Percentiles rank a stretch among this genome's conserved stretches.
Evolutionary conservation across 1,140 invertebrate species (phyloP).

Genomic region (Sarcophaga peregrina): DNA sequence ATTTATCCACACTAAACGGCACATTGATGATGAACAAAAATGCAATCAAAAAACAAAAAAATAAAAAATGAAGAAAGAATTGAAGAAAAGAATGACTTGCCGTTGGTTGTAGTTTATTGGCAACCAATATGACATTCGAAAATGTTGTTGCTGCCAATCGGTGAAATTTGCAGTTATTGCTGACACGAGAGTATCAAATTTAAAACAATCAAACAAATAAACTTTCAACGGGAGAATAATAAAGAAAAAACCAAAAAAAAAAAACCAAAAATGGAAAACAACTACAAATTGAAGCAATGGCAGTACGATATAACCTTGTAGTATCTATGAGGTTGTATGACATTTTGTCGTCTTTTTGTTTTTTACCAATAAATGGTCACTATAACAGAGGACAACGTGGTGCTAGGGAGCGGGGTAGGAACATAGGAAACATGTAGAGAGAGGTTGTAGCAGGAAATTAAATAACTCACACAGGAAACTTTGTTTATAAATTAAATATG

Average conservation of each 20-base stretch:
- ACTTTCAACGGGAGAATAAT: background rate
- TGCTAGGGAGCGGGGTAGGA: background rate
- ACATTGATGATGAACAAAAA: constrained; percentile 12
- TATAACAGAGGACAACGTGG: background rate
- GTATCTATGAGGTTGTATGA: background rate
- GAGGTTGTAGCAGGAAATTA: background rate
- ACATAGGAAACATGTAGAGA: too few species aligned
- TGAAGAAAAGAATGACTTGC: background rate
- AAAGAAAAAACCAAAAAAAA: too few species aligned
- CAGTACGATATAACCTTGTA: background rate
- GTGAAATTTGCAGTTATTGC: background rate
- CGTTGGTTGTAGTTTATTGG: background rate
- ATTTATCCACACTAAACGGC: constrained; percentile 2
- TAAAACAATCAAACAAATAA: background rate
- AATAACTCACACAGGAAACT: constrained; percentile 3
- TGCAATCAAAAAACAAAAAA: background rate
- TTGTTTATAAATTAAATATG: too few species aligned
- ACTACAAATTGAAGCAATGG: background rate
- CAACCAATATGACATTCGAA: background rate
- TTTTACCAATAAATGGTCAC: background rate
- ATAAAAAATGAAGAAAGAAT: background rate
- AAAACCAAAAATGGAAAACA: too few species aligned
- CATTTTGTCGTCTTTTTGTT: too few species aligned
- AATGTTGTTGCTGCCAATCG: background rate
- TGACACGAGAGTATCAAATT: constrained; percentile 10